phyloP scores from a whole-genome alignment of 1,140 invertebrate species.

The Papilio dardanus region DNA sequence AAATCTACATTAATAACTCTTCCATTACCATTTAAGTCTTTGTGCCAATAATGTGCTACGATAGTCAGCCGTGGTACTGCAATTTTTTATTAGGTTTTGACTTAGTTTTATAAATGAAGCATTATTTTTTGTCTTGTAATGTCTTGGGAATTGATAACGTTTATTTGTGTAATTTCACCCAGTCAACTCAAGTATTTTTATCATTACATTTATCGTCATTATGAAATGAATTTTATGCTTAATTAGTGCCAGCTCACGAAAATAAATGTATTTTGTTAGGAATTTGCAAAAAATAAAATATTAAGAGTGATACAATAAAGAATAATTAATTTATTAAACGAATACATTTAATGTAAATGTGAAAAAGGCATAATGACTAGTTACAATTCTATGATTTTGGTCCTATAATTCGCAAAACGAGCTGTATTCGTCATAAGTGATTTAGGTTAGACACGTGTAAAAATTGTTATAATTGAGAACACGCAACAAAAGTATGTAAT shows the following conservation, averaged over 20 bases:
- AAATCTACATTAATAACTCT: not conserved
- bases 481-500: too few relatives aligned
- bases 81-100: not conserved
- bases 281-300: too few relatives aligned
- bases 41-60: not conserved
- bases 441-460: too few relatives aligned
- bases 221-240: not conserved
- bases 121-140: not conserved
- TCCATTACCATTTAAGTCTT: not conserved
- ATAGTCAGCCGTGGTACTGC: not conserved
- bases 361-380: not conserved
- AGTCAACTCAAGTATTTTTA: not conserved
- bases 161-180: not conserved
- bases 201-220: not conserved
- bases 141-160: not conserved
- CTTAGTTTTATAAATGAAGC: not conserved
- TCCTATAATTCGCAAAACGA: not conserved
- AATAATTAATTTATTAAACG: not conserved
- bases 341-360: not conserved
- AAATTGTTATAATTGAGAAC: too few relatives aligned
- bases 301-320: not conserved
- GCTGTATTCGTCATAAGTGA: slow-evolving; percentile 16
- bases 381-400: not conserved
- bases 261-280: not conserved
- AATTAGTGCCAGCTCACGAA: not conserved